phyloP scores from a whole-genome alignment of 2,797 vertebrate genomes.

The Echiichthys vipera region DNA sequence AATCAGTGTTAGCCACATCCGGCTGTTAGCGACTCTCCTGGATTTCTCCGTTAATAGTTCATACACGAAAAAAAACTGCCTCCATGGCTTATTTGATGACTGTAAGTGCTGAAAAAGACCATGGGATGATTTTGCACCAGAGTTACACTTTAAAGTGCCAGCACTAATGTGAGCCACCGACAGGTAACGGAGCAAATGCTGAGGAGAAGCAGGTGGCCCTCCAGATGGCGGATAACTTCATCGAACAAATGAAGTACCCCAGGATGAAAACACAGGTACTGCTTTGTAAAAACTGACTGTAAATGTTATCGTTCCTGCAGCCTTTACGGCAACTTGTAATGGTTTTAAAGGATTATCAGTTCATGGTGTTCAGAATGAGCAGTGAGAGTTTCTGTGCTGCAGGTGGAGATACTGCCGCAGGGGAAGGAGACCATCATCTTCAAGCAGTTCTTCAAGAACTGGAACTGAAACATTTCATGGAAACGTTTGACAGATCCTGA shows the following conservation, averaged over 20 bases:
- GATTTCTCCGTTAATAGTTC: too few species aligned
- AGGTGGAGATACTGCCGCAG: slow-evolving; percentile 95
- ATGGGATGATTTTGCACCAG: too few species aligned
- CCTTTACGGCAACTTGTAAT: not conserved
- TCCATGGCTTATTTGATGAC: too few species aligned
- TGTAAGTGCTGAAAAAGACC: too few species aligned
- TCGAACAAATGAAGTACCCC: slow-evolving; percentile 93
- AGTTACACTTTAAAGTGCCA: not conserved
- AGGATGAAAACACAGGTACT: slow-evolving; percentile 94
- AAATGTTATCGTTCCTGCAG: not conserved
- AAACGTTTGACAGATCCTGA: slow-evolving; percentile 23
- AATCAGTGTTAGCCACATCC: too few species aligned
- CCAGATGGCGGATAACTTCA: slow-evolving; percentile 94
- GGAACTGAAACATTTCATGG: slow-evolving; percentile 81
- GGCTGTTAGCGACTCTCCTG: too few species aligned
- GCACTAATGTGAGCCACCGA: not conserved
- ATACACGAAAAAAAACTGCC: too few species aligned
- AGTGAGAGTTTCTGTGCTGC: too few species aligned
- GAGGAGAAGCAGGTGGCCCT: slow-evolving; percentile 92
- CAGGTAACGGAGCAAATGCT: slow-evolving; percentile 91
- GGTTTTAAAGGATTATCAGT: too few species aligned
- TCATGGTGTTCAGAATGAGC: too few species aligned
- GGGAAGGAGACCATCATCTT: slow-evolving; percentile 92
- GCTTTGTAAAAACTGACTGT: not conserved
- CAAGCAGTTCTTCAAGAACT: slow-evolving; percentile 93